Base-by-base conservation (phyloP, 2,888 invertebrate species). In the Netelia virgata region DNA sequence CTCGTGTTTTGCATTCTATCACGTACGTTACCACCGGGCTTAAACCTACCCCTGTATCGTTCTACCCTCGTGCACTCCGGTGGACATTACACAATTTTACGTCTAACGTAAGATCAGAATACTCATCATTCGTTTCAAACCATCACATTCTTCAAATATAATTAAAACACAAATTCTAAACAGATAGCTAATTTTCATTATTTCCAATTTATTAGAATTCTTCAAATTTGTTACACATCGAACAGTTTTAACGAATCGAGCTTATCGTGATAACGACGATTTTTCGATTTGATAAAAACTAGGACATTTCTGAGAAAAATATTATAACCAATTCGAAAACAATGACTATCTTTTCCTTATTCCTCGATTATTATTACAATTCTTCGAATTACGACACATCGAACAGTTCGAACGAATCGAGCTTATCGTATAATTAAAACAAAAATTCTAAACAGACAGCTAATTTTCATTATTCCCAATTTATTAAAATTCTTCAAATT, bases 1-100 rank as follows among this genome's bases (percentile, higher is more conserved):
- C 68, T 68, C 59, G 23, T 14, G 61, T 5, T 59, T 28, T 57
- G 61, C 68, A 78, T 73, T 77, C 73, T 73, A 28, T 64, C 66
- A 68, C 77, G 73, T 74, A 69, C 78, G 69, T 78, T 69, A 55
- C 69, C 68, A 57, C 68, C 20, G 43, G 50, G 11, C 36, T 23
- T n/a, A 3, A 64, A 70, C 14, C 41, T 61, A 16, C n/a, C 53
- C 55, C 18, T 36, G 3, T 63, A 36, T 50, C 50, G 9, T 14
- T 36, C 28, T 41, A 28, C 55, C 57, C 70, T 69, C 28, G 53
- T 69, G 14, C 36, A 63, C 16, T n/a, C 14, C 61, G 18, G 43
- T 50, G 9, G 16, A 14, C 50, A 43, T 43, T 16, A 2, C 18
- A 9, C 18, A 9, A 6, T 47, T 68, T 47, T 47, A 47, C 47